Conservation (phyloP, 1,140 invertebrate genomes). For the Drosophila bifasciata region DNA sequence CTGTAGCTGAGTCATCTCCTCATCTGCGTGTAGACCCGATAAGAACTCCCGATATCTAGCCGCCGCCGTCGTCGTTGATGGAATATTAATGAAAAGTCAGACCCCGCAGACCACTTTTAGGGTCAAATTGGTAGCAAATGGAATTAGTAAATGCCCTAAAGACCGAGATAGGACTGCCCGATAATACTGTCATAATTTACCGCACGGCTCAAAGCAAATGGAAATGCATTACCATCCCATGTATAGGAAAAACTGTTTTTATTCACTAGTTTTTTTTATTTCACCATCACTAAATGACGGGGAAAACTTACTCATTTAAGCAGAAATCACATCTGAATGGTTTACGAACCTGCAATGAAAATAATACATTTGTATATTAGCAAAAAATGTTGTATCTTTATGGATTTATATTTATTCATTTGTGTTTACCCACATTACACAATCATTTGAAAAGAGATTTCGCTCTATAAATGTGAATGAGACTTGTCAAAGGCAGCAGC, state of each 20-base stretch:
- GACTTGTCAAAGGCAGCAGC: slow-evolving; percentile 32
- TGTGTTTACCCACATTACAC: slow-evolving; percentile 42
- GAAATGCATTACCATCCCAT: slow-evolving; percentile 31
- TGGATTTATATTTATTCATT: slow-evolving; percentile 40
- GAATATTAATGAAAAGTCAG: slow-evolving; percentile 68
- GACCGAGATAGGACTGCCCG: slow-evolving; percentile 49
- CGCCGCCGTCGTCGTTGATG: slow-evolving; percentile 32
- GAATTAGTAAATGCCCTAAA: slow-evolving; percentile 58
- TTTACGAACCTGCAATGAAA: slow-evolving; percentile 70
- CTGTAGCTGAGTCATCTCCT: slow-evolving; percentile 63
- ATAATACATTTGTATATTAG: slow-evolving; percentile 24
- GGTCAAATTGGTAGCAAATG: slow-evolving; percentile 72
- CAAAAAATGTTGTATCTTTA: slow-evolving; percentile 24
- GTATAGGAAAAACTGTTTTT: background rate
- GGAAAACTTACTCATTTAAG: slow-evolving; percentile 13
- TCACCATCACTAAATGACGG: background rate
- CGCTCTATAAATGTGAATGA: background rate
- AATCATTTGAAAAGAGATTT: slow-evolving; percentile 33
- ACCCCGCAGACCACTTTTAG: slow-evolving; percentile 13
- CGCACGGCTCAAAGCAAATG: slow-evolving; percentile 41
- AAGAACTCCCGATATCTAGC: slow-evolving; percentile 44
- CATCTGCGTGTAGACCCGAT: slow-evolving; percentile 32
- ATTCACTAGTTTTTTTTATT: too few relatives aligned
- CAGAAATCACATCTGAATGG: slow-evolving; percentile 6
- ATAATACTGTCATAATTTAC: slow-evolving; percentile 44